These are phyloP conservation scores for Anolis carolinensis DNA, from an alignment of 2,113 vertebrate species.

Conservation along the genomic window DNA sequence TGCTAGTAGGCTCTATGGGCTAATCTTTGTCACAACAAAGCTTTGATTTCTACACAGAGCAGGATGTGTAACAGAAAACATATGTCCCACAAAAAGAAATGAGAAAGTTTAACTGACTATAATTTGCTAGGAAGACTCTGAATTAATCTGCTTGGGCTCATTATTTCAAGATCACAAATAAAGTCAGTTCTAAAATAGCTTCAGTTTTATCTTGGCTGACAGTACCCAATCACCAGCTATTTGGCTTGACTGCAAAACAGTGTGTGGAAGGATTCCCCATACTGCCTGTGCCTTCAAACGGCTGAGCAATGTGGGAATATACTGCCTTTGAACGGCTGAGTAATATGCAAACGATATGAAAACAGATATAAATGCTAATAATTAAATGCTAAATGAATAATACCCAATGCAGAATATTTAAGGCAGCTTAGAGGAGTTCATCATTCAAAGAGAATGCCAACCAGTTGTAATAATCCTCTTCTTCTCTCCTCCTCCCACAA, in stretches of 20 bases:
- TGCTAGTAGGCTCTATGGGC: slow-evolving; percentile 54
- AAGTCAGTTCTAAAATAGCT: slow-evolving; percentile 59
- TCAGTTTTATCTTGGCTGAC: slow-evolving; percentile 52
- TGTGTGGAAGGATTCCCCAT: slow-evolving; percentile 37
- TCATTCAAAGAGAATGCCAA: slow-evolving; percentile 58
- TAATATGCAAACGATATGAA: slow-evolving; percentile 71
- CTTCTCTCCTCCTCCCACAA: neutral
- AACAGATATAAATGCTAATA: slow-evolving; percentile 73
- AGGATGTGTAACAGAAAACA: neutral
- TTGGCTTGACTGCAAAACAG: slow-evolving; percentile 54
- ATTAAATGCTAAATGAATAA: slow-evolving; percentile 78
- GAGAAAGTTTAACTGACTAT: slow-evolving; percentile 38
- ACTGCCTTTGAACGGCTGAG: slow-evolving; percentile 73
- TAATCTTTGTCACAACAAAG: neutral
- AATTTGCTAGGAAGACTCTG: slow-evolving; percentile 49
- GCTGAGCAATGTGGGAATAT: slow-evolving; percentile 62
- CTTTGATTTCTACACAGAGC: neutral
- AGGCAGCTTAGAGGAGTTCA: slow-evolving; percentile 60
- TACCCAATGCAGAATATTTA: slow-evolving; percentile 68
- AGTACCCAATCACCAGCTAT: slow-evolving; percentile 56
- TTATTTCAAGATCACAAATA: slow-evolving; percentile 65
- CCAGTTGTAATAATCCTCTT: slow-evolving; percentile 55
- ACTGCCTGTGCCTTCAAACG: slow-evolving; percentile 60
- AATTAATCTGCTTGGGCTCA: slow-evolving; percentile 43
- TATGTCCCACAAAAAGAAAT: slow-evolving; percentile 34